These are phyloP conservation scores for Anolis sagrei DNA, from an alignment of 2,113 vertebrate species.

Conservation along the genomic window DNA sequence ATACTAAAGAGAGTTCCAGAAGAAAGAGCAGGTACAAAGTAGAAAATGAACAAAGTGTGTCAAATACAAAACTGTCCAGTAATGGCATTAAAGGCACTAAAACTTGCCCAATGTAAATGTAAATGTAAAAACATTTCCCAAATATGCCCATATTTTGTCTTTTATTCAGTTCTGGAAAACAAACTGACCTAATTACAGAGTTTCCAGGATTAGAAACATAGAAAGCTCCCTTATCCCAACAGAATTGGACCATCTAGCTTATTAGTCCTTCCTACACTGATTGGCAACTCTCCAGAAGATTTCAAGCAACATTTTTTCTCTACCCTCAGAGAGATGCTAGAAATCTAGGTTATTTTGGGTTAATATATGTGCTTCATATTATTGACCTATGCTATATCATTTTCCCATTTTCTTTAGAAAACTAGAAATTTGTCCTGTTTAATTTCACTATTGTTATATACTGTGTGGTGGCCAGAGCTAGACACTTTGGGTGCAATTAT, in stretches of 20 bases:
- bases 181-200: background rate
- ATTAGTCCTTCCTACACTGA: background rate
- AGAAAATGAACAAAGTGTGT: background rate
- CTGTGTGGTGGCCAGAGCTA: background rate
- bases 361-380: background rate
- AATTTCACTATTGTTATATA: background rate
- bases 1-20: background rate
- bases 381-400: background rate
- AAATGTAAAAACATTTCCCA: background rate
- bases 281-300: background rate
- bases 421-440: background rate
- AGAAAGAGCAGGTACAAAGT: background rate
- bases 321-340: background rate
- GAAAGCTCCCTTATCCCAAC: background rate
- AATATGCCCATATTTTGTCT: background rate
- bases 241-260: background rate
- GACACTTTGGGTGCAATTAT: background rate
- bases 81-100: background rate
- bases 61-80: background rate
- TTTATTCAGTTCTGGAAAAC: background rate
- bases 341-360: background rate
- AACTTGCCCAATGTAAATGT: background rate
- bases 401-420: background rate
- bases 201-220: constrained; percentile 1
- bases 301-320: background rate